phyloP scores from a whole-genome alignment of 1,140 invertebrate genomes.

The Carcinoscorpius rotundicauda region DNA sequence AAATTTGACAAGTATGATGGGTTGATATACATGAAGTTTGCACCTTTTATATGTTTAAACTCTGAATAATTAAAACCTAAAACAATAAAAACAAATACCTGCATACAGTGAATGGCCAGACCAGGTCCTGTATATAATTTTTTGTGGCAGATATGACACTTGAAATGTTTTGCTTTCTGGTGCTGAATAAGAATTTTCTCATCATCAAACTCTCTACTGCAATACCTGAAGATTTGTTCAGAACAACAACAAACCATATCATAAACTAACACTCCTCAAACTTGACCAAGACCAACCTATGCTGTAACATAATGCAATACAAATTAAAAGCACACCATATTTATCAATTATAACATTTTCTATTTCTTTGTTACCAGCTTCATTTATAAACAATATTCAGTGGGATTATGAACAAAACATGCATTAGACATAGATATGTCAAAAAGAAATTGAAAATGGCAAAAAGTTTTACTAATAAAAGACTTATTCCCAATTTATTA shows the following conservation, averaged over 20 bases:
- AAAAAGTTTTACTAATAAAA: too few species aligned
- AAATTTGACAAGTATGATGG: too few species aligned
- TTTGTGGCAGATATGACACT: constrained; percentile 99
- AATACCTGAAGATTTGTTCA: constrained; percentile 60
- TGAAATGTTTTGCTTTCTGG: constrained; percentile 99
- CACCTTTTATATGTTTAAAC: neutral
- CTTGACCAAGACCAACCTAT: neutral
- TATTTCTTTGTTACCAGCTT: too few species aligned
- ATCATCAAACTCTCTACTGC: constrained; percentile 99
- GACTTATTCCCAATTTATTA: too few species aligned
- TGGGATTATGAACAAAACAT: too few species aligned
- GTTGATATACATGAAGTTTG: too few species aligned
- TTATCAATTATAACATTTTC: neutral
- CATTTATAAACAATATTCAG: too few species aligned
- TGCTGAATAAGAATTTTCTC: constrained; percentile 99
- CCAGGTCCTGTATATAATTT: constrained; percentile 97
- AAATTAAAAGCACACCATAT: neutral
- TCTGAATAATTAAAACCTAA: neutral
- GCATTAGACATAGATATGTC: too few species aligned
- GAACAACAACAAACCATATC: neutral
- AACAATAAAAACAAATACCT: constrained; percentile 45
- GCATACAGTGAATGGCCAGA: constrained; percentile 99
- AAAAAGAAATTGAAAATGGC: too few species aligned
- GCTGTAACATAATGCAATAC: neutral
- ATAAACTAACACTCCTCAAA: neutral